Evolutionary conservation across 2,888 invertebrate genomes (phyloP).

Genomic region (Drosophila fungiperda): DNA sequence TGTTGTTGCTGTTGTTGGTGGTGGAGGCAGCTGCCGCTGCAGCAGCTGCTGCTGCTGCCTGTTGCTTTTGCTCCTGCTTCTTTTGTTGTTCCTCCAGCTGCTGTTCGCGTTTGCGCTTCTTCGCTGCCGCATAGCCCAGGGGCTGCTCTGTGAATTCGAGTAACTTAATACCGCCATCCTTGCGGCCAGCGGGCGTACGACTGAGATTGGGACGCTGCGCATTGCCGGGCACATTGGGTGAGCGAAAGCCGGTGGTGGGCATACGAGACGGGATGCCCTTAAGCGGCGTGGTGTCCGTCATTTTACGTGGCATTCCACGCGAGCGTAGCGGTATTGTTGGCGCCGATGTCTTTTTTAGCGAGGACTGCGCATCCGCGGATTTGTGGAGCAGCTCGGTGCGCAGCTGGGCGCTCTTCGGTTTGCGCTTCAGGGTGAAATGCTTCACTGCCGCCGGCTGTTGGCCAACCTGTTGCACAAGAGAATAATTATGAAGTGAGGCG

Average conservation of each 20-base stretch:
- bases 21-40: constrained; percentile 75
- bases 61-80: constrained; percentile 86
- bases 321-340: constrained; percentile 95
- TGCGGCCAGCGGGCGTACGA: constrained; percentile 89
- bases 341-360: constrained; percentile 94
- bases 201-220: constrained; percentile 86
- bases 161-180: constrained; percentile 97
- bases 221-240: constrained; percentile 84
- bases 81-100: constrained; percentile 89
- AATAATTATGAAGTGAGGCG: too few species aligned
- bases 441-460: constrained; percentile 93
- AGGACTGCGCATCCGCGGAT: constrained; percentile 94
- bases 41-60: constrained; percentile 83
- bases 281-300: constrained; percentile 97
- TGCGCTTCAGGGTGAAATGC: constrained; percentile 96
- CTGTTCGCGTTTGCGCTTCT: constrained; percentile 93
- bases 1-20: constrained; percentile 49
- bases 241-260: constrained; percentile 88
- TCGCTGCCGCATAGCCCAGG: constrained; percentile 92
- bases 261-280: constrained; percentile 95
- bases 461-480: constrained; percentile 87
- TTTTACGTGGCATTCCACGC: constrained; percentile 96
- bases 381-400: constrained; percentile 96
- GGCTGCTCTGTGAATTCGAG: constrained; percentile 97
- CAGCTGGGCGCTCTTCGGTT: constrained; percentile 96